These are phyloP conservation scores for Clanis bilineata DNA, from an alignment of 2,888 invertebrate species.

Conservation along the genomic window DNA sequence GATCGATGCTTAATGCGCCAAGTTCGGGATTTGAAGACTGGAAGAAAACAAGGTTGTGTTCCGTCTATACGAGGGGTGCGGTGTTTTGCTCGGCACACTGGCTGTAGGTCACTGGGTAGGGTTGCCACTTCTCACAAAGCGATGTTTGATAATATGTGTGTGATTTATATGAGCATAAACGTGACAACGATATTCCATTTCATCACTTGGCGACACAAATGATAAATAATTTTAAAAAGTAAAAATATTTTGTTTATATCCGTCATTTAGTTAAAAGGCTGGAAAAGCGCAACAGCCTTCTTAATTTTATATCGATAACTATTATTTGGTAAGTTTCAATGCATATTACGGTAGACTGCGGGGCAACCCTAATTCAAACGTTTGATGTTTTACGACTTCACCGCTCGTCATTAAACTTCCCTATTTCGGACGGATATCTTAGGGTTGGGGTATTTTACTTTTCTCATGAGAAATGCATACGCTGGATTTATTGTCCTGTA, in stretches of 20 bases:
- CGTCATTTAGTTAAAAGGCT: too few relatives aligned
- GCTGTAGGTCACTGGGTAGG: conserved; percentile 32
- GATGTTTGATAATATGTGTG: too few relatives aligned
- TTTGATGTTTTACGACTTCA: conserved; percentile 71
- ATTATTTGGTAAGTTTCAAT: too few relatives aligned
- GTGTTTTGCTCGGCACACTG: conserved; percentile 33
- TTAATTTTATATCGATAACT: too few relatives aligned
- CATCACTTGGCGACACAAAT: too few relatives aligned
- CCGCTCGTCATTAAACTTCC: conserved; percentile 75
- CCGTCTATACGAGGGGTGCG: conserved; percentile 31
- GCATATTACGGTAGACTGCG: conserved; percentile 21
- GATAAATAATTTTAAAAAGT: too few relatives aligned
- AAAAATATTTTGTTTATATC: too few relatives aligned
- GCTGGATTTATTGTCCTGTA: not conserved
- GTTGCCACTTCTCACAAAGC: conserved; percentile 25
- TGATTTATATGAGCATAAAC: not conserved
- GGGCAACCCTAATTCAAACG: conserved; percentile 61
- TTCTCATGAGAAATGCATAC: not conserved
- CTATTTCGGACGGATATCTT: conserved; percentile 56
- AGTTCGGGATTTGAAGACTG: conserved; percentile 28
- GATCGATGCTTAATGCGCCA: conserved; percentile 22
- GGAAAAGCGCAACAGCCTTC: too few relatives aligned
- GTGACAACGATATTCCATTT: not conserved
- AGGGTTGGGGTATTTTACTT: conserved; percentile 50
- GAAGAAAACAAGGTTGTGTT: conserved; percentile 50